Base-by-base conservation (phyloP, 2,888 invertebrate genomes). In the Anodontia alba region DNA sequence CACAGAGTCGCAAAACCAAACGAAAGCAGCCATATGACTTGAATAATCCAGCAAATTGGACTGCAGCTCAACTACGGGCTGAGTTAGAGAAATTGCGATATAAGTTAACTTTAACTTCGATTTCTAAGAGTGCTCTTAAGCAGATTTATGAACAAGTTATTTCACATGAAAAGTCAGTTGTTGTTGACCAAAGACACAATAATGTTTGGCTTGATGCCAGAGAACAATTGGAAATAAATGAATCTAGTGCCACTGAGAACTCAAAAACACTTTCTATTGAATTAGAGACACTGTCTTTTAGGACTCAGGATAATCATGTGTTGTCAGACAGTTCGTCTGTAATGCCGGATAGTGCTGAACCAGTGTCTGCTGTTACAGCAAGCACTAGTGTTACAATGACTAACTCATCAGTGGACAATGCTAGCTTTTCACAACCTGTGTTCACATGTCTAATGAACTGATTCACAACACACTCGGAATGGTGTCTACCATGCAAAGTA, bases 41-140 rank as follows among this genome's bases (percentile, higher is more conserved):
- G 20, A 33, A 62, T 33, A 62, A 33, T 33, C 62, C 62, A 33
- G 62, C 62, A 15, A 62, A 31, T 20, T 62, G 62, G 62, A 62
- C 62, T 33, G 31, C 33, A 33, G n/a, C 33, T 20, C 12, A 62
- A 33, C n/a, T 62, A 33, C 12, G n/a, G 33, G 23, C 62, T 62
- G 62, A 62, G 33, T 20, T 62, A 17, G 62, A 31, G 5, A 31
- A 31, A 17, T 33, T 31, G 17, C 33, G 62, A 62, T 17, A 10
- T 20, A 62, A 62, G 17, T 20, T 62, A 33, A 62, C 62, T 23
- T n/a, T n/a, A n/a, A 15, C 33, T 33, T 54, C 54, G 2, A 17
- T 62, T 2, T 20, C 62, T 1, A 62, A 62, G 29, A 33, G 17
- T 17, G 62, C 33, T 33, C 17, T 62, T 1, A 33, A 33, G 20